Conservation (phyloP, 2,797 vertebrate genomes). For the Paramormyrops hopkinsi region DNA sequence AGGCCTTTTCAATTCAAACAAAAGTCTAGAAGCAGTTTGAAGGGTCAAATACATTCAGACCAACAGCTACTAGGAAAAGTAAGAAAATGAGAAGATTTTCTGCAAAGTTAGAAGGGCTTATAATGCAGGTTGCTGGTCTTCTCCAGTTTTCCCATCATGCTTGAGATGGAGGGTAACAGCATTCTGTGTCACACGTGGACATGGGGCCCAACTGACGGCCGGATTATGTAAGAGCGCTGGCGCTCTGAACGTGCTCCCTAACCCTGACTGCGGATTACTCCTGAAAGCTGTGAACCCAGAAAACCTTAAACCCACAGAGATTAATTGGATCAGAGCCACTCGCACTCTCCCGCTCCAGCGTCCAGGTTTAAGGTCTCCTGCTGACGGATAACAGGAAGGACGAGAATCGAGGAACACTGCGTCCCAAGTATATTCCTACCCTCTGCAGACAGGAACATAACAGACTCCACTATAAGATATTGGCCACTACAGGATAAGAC, state of each 20-base stretch:
- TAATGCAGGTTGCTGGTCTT: not conserved
- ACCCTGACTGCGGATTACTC: not conserved
- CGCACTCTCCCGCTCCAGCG: not conserved
- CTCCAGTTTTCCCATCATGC: not conserved
- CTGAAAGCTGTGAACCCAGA: not conserved
- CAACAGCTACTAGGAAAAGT: not conserved
- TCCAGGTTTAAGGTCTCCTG: not conserved
- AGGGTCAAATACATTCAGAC: not conserved
- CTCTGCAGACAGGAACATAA: slow-evolving; percentile 47
- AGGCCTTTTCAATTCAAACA: not conserved
- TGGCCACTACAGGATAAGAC: slow-evolving; percentile 45
- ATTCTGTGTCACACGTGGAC: not conserved
- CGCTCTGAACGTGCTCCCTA: not conserved
- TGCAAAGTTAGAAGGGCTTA: not conserved
- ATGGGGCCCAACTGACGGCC: not conserved
- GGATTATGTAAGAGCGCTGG: not conserved
- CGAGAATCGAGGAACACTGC: slow-evolving; percentile 8
- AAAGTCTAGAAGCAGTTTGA: not conserved
- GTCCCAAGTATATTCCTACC: not conserved
- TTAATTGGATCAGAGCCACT: not conserved
- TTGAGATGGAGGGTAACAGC: not conserved
- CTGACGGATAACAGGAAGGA: not conserved
- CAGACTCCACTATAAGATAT: slow-evolving; percentile 29
- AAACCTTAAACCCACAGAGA: not conserved
- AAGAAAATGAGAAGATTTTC: not conserved